A percentile compares a stretch with the other conserved stretches of the same genome.
Evolutionary conservation across 2,888 invertebrate genomes (phyloP).

Genomic region (Hofmannophila pseudospretella): DNA sequence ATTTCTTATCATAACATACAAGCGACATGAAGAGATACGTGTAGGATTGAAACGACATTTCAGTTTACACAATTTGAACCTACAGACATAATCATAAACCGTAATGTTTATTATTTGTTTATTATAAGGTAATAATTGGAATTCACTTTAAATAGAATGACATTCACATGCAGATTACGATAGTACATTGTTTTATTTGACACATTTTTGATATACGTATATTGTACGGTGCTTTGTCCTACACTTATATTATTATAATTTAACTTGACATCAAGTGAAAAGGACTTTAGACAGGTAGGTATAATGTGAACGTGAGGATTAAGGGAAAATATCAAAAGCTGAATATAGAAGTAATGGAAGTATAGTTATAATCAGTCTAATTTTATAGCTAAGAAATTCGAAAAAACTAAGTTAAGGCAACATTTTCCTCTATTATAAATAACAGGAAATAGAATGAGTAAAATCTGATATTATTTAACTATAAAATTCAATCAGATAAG

Average conservation of each 20-base stretch:
- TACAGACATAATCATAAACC: conserved; percentile 1
- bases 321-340: not conserved
- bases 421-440: conserved; percentile 16
- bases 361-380: not conserved
- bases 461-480: conserved; percentile 15
- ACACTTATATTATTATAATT: not conserved
- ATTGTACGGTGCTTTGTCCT: not conserved
- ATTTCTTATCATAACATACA: not conserved
- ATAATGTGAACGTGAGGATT: not conserved
- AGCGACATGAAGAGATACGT: not conserved
- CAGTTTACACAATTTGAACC: not conserved
- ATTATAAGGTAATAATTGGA: too few species aligned
- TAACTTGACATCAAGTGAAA: not conserved
- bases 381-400: conserved; percentile 5
- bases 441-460: conserved; percentile 22
- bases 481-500: conserved; percentile 26
- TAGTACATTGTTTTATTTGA: not conserved
- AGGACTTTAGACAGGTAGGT: not conserved
- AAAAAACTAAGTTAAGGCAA: conserved; percentile 25
- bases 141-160: not conserved
- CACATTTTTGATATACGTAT: not conserved
- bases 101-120: too few species aligned
- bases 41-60: not conserved
- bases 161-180: not conserved
- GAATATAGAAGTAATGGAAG: not conserved